A percentile compares a stretch with the other conserved stretches of the same genome.
Conservation (phyloP, 2,888 invertebrate genomes). For the Parochlus steinenii region DNA sequence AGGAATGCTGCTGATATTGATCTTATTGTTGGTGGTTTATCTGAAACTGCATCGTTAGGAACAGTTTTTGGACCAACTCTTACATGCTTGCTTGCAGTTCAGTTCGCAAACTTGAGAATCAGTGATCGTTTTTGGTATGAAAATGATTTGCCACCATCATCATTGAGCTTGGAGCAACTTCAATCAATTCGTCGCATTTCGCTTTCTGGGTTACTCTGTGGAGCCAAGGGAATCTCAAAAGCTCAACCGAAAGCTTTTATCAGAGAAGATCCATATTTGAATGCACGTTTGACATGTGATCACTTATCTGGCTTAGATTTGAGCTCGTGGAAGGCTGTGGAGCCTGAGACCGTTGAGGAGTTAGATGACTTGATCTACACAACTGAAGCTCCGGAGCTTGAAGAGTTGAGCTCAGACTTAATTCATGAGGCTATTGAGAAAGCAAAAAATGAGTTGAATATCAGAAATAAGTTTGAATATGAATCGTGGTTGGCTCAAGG, state of each 20-base stretch:
- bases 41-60: constrained; percentile 64
- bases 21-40: constrained; percentile 63
- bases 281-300: constrained; percentile 54
- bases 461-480: constrained; percentile 62
- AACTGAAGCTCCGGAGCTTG: constrained; percentile 34
- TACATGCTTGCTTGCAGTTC: constrained; percentile 67
- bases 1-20: constrained; percentile 64
- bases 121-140: constrained; percentile 94
- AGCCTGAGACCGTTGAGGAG: constrained; percentile 33
- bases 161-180: constrained; percentile 58
- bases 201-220: constrained; percentile 63
- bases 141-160: constrained; percentile 80
- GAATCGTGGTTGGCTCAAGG: constrained; percentile 60
- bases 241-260: constrained; percentile 80
- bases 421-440: constrained; percentile 58
- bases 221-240: constrained; percentile 45
- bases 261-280: constrained; percentile 69
- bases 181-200: constrained; percentile 66
- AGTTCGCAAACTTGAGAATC: constrained; percentile 65
- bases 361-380: constrained; percentile 14
- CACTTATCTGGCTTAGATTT: constrained; percentile 52
- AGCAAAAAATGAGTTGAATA: constrained; percentile 59
- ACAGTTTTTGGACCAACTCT: constrained; percentile 77
- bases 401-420: constrained; percentile 53
- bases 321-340: constrained; percentile 48